Evolutionary conservation across 1,140 invertebrate genomes (phyloP), one percentile per base, ranked within the genome.

Genomic region (Frieseomelitta varia): DNA sequence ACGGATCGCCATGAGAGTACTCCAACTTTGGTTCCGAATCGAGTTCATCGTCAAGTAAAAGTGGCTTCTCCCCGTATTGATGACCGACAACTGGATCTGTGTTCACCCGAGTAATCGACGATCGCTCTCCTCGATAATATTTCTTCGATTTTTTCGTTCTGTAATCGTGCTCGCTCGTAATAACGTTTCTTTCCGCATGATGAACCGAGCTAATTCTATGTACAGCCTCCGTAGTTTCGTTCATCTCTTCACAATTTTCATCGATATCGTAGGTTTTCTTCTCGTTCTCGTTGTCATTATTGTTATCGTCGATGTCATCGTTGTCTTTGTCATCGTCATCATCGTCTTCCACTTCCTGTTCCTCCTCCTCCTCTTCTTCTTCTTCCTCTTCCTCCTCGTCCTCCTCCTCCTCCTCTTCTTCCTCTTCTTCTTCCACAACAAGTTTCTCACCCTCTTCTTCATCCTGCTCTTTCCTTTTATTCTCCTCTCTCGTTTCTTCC

Each of bases 41-140:
- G 10, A 98, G 92, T 91, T 98, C 97, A 92, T 98, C 97, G 88
- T 98, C 97, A 53, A 97, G 94, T 2, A 98, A 92, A 17, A 98
- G 92, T 3, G 97, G 97, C 86, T 96, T 96, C 83, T 97, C 97
- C 3, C 97, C 97, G 88, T 98, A 97, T 80, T 97, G 96, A 93
- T 98, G 97, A 1, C 97, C 97, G 2, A 97, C 96, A 73, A 97
- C 87, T 1, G 94, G 93, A 79, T 94, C 93, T 15, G 90, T 88
- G 0, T 92, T 84, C 55, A 94, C 92, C 4, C 0, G 6, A 1
- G 88, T 91, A 0, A 92, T 74, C 80, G 86, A 78, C 81, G 85
- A 81, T 3, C 85, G 77, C 21, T 88, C 84, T 1, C 79, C 39
- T 30, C 73, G 56, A 47, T 84, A 78, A 34, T 86, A 84, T 53